Evolutionary conservation across 2,113 vertebrate species (phyloP).

Genomic region (Poeciliopsis occidentalis): DNA sequence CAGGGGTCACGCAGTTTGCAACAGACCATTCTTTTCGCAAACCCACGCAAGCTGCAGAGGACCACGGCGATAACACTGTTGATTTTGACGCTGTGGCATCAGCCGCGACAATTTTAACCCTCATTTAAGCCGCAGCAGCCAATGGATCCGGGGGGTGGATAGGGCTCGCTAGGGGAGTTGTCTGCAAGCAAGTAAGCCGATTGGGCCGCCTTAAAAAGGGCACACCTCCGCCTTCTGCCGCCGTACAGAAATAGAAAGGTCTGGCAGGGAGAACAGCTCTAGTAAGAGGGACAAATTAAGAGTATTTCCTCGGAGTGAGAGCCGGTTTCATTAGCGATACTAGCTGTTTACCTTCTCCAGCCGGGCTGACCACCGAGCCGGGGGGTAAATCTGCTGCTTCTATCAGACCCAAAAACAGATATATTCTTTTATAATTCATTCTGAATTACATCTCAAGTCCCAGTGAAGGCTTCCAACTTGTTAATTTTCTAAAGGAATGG

Average conservation of each 20-base stretch:
- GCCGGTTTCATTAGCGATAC: neutral
- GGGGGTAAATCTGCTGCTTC: neutral
- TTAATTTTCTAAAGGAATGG: constrained; percentile 65
- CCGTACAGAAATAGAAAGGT: constrained; percentile 70
- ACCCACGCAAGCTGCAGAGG: constrained; percentile 2
- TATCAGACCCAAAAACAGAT: neutral
- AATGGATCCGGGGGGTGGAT: constrained; percentile 68
- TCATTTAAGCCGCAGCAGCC: constrained; percentile 34
- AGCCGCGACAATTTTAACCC: constrained; percentile 10
- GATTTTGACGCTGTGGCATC: constrained; percentile 24
- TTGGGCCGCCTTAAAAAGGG: constrained; percentile 78
- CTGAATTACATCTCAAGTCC: neutral
- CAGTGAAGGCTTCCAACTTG: neutral
- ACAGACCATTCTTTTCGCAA: neutral
- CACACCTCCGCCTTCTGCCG: constrained; percentile 46
- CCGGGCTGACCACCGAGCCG: constrained; percentile 35
- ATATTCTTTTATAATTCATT: neutral
- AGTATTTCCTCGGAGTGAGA: neutral
- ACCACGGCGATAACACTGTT: constrained; percentile 49
- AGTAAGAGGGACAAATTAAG: constrained; percentile 15
- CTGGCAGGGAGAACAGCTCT: constrained; percentile 6
- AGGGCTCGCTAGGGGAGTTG: constrained; percentile 77
- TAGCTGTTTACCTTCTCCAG: neutral
- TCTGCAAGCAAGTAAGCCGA: constrained; percentile 60
- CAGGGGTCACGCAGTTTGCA: constrained; percentile 5